A percentile compares a stretch with the other conserved stretches of the same genome.
Conservation (phyloP, 2,113 vertebrate species). For the Pygoscelis antarcticus region DNA sequence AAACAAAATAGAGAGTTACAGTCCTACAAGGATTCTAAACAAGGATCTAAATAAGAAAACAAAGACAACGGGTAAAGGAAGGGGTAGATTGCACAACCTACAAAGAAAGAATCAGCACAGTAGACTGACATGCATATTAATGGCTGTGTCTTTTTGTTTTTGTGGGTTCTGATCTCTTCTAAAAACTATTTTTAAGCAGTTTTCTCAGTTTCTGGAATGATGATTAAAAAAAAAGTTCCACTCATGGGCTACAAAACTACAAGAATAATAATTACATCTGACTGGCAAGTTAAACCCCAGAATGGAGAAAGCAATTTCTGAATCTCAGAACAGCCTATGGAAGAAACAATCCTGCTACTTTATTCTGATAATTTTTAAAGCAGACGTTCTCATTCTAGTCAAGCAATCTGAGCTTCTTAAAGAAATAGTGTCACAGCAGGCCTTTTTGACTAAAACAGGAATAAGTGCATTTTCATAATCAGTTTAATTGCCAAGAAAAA, state of each 20-base stretch:
- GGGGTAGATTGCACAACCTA: not conserved
- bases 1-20: not conserved
- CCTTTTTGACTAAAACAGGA: not conserved
- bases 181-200: not conserved
- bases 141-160: not conserved
- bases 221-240: not conserved
- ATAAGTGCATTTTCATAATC: not conserved
- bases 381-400: not conserved
- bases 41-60: conserved; percentile 18
- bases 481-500: not conserved
- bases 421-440: not conserved
- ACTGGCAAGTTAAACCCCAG: not conserved
- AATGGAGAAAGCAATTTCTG: not conserved
- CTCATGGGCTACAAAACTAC: not conserved
- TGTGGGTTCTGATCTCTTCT: not conserved
- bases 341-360: not conserved
- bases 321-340: not conserved
- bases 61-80: not conserved
- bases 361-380: not conserved
- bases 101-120: not conserved
- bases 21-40: not conserved
- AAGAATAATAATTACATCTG: not conserved
- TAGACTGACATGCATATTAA: not conserved
- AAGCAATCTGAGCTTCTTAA: not conserved
- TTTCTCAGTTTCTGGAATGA: conserved; percentile 7